Conservation (phyloP, 1,140 invertebrate species). For the Homalodisca vitripennis region DNA sequence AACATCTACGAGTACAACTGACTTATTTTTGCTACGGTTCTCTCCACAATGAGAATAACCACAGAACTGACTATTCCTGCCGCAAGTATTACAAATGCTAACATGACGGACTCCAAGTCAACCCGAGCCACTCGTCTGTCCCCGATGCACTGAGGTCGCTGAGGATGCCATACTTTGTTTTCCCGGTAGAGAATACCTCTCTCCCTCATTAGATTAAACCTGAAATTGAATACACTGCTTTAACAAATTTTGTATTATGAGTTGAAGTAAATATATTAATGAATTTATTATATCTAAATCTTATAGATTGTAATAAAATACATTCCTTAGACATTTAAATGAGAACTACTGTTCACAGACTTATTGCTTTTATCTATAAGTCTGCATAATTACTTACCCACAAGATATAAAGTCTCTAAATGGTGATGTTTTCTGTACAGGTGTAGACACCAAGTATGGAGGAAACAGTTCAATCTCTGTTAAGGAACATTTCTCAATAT, state of each 20-base stretch:
- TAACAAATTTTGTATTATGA: too few species aligned
- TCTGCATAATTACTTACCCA: slow-evolving; percentile 58
- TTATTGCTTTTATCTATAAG: too few species aligned
- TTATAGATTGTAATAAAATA: too few species aligned
- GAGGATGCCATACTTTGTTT: slow-evolving; percentile 30
- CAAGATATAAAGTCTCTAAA: slow-evolving; percentile 61
- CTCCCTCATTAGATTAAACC: slow-evolving; percentile 27
- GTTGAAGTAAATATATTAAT: too few species aligned
- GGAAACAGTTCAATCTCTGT: slow-evolving; percentile 58
- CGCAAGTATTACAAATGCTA: slow-evolving; percentile 14
- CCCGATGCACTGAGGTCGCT: slow-evolving; percentile 27
- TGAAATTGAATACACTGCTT: too few species aligned
- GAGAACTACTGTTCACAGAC: too few species aligned
- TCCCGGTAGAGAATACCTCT: slow-evolving; percentile 29
- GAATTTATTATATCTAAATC: too few species aligned
- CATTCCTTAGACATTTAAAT: too few species aligned
- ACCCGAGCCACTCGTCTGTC: slow-evolving; percentile 20
- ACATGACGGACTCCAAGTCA: slow-evolving; percentile 24
- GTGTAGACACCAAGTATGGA: slow-evolving; percentile 52
- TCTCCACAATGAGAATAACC: neutral
- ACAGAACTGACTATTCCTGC: neutral
- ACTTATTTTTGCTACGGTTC: neutral
- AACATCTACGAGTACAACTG: too few species aligned
- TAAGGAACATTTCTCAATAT: slow-evolving; percentile 60
- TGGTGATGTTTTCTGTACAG: slow-evolving; percentile 58